These are phyloP conservation scores for Zaprionus kolodkinae DNA, from an alignment of 1,140 invertebrate genomes.

Conservation along the genomic window DNA sequence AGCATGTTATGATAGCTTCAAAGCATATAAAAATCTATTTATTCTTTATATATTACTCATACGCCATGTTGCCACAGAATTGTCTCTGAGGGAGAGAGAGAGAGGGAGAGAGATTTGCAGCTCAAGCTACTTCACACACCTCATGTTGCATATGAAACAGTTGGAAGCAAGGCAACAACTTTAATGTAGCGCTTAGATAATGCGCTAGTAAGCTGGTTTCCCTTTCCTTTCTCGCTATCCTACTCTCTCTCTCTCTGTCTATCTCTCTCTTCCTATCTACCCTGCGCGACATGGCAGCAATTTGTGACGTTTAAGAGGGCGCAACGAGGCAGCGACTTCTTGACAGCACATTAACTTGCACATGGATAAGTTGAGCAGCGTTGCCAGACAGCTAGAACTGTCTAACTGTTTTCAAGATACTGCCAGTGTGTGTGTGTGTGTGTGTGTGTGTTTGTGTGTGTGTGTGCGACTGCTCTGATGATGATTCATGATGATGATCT, in stretches of 20 bases:
- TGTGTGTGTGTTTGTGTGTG: neutral
- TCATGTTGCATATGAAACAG: slow-evolving; percentile 32
- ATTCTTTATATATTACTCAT: neutral
- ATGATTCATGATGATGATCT: slow-evolving; percentile 82
- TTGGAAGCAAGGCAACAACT: slow-evolving; percentile 17
- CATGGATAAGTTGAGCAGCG: slow-evolving; percentile 46
- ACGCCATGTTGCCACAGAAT: neutral
- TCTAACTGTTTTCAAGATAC: slow-evolving; percentile 35
- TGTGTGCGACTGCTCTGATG: slow-evolving; percentile 66
- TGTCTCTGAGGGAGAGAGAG: neutral
- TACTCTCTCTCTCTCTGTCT: too few relatives aligned
- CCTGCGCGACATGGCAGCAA: slow-evolving; percentile 50
- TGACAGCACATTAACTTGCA: slow-evolving; percentile 80
- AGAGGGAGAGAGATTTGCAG: slow-evolving; percentile 27
- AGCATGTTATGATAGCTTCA: neutral
- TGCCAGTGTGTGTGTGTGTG: slow-evolving; percentile 1
- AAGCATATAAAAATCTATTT: neutral
- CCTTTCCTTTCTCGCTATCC: neutral
- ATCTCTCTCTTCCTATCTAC: neutral
- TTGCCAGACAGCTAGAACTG: slow-evolving; percentile 32
- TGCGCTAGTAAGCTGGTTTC: slow-evolving; percentile 57
- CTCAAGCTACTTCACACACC: slow-evolving; percentile 26
- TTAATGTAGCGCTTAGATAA: slow-evolving; percentile 54
- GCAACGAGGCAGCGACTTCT: slow-evolving; percentile 78
- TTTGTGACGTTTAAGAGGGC: slow-evolving; percentile 77